Percentiles rank a stretch among this genome's conserved stretches.
Evolutionary conservation across 2,888 invertebrate genomes (phyloP).

Genomic region (Rhynchonema sp.): DNA sequence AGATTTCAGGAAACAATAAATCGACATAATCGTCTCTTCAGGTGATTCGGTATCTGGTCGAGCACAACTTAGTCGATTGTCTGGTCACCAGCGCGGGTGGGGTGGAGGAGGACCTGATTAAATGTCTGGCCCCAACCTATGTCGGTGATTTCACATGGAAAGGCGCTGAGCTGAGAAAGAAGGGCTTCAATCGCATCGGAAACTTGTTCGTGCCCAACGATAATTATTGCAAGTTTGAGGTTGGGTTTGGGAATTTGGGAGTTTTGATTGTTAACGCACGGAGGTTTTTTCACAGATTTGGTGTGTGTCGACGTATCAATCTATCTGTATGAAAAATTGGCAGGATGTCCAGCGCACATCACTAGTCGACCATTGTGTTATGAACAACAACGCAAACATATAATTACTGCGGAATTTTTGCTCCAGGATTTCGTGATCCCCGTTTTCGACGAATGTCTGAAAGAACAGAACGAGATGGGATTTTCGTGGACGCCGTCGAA

Average conservation of each 20-base stretch:
- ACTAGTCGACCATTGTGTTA: too few species aligned
- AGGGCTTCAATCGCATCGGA: conserved; percentile 71
- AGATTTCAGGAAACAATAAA: background rate
- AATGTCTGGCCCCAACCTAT: conserved; percentile 83
- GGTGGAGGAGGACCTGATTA: conserved; percentile 93
- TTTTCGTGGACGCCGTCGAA: conserved; percentile 69
- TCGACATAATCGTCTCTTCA: background rate
- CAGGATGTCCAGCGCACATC: too few species aligned
- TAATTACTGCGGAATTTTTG: too few species aligned
- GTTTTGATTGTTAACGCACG: too few species aligned
- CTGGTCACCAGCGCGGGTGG: conserved; percentile 94
- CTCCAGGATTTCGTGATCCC: conserved; percentile 88
- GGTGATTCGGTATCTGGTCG: conserved; percentile 61
- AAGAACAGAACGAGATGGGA: conserved; percentile 48
- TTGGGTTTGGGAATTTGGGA: conserved; percentile 90
- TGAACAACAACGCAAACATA: too few species aligned
- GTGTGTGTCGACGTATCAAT: too few species aligned
- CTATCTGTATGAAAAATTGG: too few species aligned
- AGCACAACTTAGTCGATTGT: conserved; percentile 59
- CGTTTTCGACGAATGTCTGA: conserved; percentile 64
- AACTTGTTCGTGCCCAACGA: conserved; percentile 92
- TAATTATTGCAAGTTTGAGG: conserved; percentile 91
- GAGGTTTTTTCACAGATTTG: too few species aligned
- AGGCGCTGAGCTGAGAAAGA: conserved; percentile 44
- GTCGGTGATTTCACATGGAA: conserved; percentile 56